A percentile compares a stretch with the other conserved stretches of the same genome.
Conservation (phyloP, 2,888 invertebrate species). For the Lepas anatifera region DNA sequence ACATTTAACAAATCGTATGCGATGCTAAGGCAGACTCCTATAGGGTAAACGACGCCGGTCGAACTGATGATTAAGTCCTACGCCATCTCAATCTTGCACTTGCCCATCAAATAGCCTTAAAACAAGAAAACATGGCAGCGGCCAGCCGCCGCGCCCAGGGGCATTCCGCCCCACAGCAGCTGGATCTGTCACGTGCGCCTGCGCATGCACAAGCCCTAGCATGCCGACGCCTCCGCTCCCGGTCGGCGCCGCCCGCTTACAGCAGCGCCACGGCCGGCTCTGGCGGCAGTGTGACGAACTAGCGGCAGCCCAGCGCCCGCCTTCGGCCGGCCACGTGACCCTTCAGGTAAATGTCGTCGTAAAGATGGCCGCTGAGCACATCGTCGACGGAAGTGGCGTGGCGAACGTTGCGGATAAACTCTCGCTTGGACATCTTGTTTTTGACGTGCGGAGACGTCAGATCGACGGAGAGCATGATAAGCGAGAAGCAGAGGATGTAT, state of each 20-base stretch:
- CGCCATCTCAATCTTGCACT: neutral
- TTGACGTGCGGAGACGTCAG: slow-evolving; percentile 39
- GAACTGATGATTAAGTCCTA: too few relatives aligned
- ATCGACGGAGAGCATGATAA: slow-evolving; percentile 40
- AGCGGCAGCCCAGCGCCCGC: neutral
- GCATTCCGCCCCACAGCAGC: too few relatives aligned
- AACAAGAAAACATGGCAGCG: neutral
- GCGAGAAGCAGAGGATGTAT: slow-evolving; percentile 39
- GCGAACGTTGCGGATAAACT: slow-evolving; percentile 41
- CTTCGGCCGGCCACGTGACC: slow-evolving; percentile 35
- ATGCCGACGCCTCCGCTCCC: neutral
- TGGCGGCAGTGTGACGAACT: neutral
- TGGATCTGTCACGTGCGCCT: too few relatives aligned
- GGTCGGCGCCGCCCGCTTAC: neutral
- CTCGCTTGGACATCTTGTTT: slow-evolving; percentile 43
- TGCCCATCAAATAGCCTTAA: neutral
- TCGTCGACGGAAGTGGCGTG: slow-evolving; percentile 32
- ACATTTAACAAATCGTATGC: too few relatives aligned
- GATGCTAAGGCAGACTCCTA: too few relatives aligned
- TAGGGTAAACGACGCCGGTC: too few relatives aligned
- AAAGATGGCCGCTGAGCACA: slow-evolving; percentile 39
- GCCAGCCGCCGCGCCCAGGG: neutral
- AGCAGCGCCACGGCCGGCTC: neutral
- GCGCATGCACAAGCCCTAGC: neutral
- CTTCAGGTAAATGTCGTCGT: slow-evolving; percentile 40